Evolutionary conservation across 2,797 vertebrate species (phyloP).

Genomic region (Tauraco hartlaubi): DNA sequence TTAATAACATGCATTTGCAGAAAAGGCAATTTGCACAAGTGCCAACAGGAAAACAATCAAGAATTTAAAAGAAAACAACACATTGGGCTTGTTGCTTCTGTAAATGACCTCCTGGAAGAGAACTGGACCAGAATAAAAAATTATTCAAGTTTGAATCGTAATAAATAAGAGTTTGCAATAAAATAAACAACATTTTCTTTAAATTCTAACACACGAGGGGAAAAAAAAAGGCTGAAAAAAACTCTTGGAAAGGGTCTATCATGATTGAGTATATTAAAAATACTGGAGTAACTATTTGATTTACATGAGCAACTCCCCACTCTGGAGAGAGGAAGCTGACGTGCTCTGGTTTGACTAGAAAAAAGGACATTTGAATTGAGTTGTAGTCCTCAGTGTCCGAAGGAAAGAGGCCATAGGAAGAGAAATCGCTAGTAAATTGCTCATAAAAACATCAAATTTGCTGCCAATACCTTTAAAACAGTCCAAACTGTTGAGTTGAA

Average conservation of each 20-base stretch:
- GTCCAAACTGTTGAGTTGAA: not conserved
- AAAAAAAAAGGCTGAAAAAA: not conserved
- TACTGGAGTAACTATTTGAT: not conserved
- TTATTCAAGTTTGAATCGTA: not conserved
- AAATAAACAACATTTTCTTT: not conserved
- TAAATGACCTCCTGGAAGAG: slow-evolving; percentile 19
- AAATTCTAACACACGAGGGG: fast-evolving
- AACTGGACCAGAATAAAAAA: not conserved
- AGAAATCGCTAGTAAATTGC: not conserved
- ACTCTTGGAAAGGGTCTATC: not conserved
- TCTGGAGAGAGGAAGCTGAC: not conserved
- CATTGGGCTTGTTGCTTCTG: not conserved
- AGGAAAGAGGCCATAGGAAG: not conserved
- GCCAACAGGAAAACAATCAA: slow-evolving; percentile 3
- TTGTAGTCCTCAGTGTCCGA: not conserved
- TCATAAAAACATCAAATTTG: not conserved
- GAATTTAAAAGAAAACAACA: slow-evolving; percentile 14
- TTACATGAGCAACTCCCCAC: not conserved
- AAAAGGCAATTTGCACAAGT: slow-evolving; percentile 8
- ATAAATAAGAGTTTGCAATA: not conserved
- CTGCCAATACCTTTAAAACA: not conserved
- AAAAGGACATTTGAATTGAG: not conserved
- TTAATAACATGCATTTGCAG: slow-evolving; percentile 20
- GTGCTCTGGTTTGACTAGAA: not conserved
- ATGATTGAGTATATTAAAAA: not conserved